Evolutionary conservation across 2,113 vertebrate genomes (phyloP).

Genomic region (Malurus melanocephalus): DNA sequence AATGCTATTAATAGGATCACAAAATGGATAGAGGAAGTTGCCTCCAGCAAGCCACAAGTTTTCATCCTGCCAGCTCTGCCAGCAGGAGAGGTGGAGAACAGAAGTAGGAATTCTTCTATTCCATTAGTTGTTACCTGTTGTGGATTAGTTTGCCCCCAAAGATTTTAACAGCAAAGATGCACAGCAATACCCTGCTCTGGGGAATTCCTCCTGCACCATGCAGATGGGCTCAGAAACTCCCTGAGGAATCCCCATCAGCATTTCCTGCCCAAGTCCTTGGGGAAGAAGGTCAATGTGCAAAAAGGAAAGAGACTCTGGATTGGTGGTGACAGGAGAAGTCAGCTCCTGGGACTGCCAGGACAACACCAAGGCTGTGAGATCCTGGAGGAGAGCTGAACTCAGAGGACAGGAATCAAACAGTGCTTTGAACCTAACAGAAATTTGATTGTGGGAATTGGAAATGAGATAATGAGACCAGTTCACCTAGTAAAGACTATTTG

Average conservation of each 20-base stretch:
- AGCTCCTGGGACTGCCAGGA: not conserved
- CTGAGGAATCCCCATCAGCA: not conserved
- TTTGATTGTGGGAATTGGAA: not conserved
- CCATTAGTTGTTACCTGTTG: not conserved
- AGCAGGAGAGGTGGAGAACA: not conserved
- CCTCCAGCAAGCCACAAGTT: not conserved
- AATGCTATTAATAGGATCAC: not conserved
- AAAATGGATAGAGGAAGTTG: not conserved
- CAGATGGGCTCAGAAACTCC: not conserved
- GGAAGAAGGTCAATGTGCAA: not conserved
- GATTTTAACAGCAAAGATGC: not conserved
- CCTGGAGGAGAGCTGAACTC: not conserved
- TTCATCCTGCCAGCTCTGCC: not conserved
- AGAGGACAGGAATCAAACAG: not conserved
- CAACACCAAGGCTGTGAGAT: not conserved
- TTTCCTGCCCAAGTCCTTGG: not conserved
- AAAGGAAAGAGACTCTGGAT: not conserved
- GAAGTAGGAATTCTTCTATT: not conserved
- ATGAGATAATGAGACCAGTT: not conserved
- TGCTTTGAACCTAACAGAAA: not conserved
- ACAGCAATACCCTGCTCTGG: not conserved
- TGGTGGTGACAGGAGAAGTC: not conserved
- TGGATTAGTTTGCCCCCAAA: not conserved
- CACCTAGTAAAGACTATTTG: not conserved
- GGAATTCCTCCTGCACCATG: not conserved